Evolutionary conservation across 2,797 vertebrate genomes (phyloP), one percentile per base, ranked within the genome.

Genomic region (Limnodromus scolopaceus): DNA sequence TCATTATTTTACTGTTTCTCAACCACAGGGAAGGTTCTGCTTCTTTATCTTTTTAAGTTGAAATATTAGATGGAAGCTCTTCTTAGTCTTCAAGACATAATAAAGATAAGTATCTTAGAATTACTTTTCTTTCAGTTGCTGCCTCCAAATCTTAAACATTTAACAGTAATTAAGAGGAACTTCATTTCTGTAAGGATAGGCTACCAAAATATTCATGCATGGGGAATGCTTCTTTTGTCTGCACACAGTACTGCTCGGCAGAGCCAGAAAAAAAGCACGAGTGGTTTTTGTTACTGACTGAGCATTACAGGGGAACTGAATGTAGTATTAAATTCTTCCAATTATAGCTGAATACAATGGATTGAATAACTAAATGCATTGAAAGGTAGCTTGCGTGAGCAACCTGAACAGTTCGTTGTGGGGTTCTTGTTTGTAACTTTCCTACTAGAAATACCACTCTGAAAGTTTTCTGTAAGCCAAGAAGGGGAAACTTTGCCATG

Each of bases 271-370:
- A 68, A 68, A 70, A 20, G 74, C 20, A 15, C 41, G 57, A 85
- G 68, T 36, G 39, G 1, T 9, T 92, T 89, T 92, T 93, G 43
- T 83, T 93, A 81, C 84, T 93, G 91, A 94, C 89, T 24, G 48
- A 87, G 91, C 68, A 74, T 94, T 93, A 71, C 58, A 53, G 78
- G 15, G n/a, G 24, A 91, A 41, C 48, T 77, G 92, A 91, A 79
- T 57, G 48, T 53, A 87, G 39, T 74, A 70, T 70, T 91, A 91
- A 83, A 60, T 82, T 74, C 68, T 93, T 94, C 46, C 76, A 88
- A 54, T 93, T 96, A 79, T 23, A 84, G 38, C 64, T 22, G 68
- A 82, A 54, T 80, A 93, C 69, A 84, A 72, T 70, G 16, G n/a
- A 27, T 39, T 66, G 65, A 80, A 83, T 92, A 81, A 70, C 63